Evolutionary conservation across 2,113 vertebrate genomes (phyloP), one percentile per base, ranked within the genome.

Genomic region (Callospermophilus lateralis): DNA sequence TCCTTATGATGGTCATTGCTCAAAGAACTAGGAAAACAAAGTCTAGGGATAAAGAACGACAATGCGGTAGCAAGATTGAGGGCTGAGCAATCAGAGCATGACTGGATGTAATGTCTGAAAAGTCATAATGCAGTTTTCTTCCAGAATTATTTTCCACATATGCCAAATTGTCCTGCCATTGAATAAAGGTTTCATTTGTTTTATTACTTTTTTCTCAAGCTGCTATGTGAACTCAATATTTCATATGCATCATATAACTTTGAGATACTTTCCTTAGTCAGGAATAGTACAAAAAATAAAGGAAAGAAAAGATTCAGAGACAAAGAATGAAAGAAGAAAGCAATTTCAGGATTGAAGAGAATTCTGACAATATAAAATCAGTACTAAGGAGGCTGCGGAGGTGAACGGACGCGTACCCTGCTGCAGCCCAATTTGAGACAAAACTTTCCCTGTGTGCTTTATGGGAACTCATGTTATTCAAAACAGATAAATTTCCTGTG

Each of bases 21-120:
- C 55, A 93, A 93, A 90, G 37, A 85, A 4, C 48, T 85, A 78
- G 55, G 28, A 86, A 95, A 94, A 68, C 65, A 89, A 84, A 76
- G 13, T 4, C 65, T 51, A 17, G 8, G 10, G 19, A 63, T 34
- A 89, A 91, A 95, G 42, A 88, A 91, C 61, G 45, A 63, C 87
- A 90, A n/a, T n/a, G 39, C 28, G 4, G 39, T 0, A 34, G 61
- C 32, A 74, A 53, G 42, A 79, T 72, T 20, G 4, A 74, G 30
- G 13, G 9, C 61, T 84, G 34, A 68, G 51, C 22, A 81, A 85
- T 65, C 76, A 91, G 45, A 90, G 24, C 34, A 13, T 17, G 70
- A 67, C 77, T 79, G 30, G 32, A 34, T 42, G 67, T 67, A 32
- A 48, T 37, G 16, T 58, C 73, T 58, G 22, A 65, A 93, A 83